Evolutionary conservation across 2,888 invertebrate genomes (phyloP).

Genomic region (Leptinotarsa peninsularis): DNA sequence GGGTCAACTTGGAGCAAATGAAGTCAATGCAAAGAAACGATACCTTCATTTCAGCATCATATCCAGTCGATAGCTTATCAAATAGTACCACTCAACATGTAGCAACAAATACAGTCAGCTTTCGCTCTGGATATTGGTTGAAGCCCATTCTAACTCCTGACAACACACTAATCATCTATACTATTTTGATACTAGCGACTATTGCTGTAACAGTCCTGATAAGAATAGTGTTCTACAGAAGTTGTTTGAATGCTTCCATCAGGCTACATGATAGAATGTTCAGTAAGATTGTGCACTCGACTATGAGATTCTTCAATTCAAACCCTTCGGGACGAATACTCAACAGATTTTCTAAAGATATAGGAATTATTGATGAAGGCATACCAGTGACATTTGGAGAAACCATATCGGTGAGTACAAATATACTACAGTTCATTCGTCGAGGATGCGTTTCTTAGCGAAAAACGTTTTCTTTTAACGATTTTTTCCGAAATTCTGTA

Average conservation of each 20-base stretch:
- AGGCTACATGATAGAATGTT: conserved; percentile 68
- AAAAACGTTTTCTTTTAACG: too few species aligned
- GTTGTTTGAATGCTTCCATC: conserved; percentile 68
- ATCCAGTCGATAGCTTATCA: conserved; percentile 32
- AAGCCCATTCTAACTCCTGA: conserved; percentile 20
- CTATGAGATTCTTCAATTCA: conserved; percentile 75
- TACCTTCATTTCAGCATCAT: conserved; percentile 49
- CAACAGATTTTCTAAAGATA: conserved; percentile 78
- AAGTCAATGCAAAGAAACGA: conserved; percentile 4
- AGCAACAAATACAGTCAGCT: background rate
- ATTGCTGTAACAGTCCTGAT: conserved; percentile 62
- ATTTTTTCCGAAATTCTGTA: too few species aligned
- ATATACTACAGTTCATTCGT: background rate
- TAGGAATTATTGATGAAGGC: conserved; percentile 69
- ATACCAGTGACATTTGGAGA: conserved; percentile 67
- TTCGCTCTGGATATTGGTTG: background rate
- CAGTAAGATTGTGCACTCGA: conserved; percentile 70
- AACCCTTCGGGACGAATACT: conserved; percentile 73
- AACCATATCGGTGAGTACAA: conserved; percentile 54
- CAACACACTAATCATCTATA: conserved; percentile 62
- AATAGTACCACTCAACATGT: background rate
- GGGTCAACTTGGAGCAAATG: conserved; percentile 5
- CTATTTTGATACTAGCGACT: conserved; percentile 52
- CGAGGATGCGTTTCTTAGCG: too few species aligned
- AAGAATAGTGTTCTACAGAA: conserved; percentile 67